These are phyloP conservation scores for Oryzias dopingdopingensis DNA, from an alignment of 2,797 vertebrate genomes.

Conservation along the genomic window DNA sequence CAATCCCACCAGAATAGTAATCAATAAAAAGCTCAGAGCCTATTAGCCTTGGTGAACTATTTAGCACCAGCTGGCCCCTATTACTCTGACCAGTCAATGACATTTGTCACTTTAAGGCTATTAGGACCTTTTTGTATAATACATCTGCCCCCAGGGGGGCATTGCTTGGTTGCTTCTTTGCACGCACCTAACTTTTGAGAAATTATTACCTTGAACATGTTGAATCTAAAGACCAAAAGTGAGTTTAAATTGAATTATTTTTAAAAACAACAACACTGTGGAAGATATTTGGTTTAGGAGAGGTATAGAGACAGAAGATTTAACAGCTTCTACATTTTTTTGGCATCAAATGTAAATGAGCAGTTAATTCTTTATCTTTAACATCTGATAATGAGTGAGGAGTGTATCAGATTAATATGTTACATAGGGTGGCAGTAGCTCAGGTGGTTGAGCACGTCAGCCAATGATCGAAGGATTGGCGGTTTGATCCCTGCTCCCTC, in stretches of 20 bases:
- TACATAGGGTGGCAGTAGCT: too few species aligned
- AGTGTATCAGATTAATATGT: too few species aligned
- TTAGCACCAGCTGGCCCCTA: constrained; percentile 73
- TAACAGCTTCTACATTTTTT: too few species aligned
- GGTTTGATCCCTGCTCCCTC: too few species aligned
- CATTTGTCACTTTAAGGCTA: constrained; percentile 78
- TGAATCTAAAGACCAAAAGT: constrained; percentile 8
- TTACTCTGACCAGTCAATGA: constrained; percentile 74
- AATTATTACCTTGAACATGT: constrained; percentile 2
- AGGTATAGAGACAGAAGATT: too few species aligned
- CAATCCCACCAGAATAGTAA: constrained; percentile 63
- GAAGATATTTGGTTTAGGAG: too few species aligned
- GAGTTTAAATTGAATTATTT: constrained; percentile 33
- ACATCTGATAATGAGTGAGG: too few species aligned
- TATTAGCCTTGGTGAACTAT: constrained; percentile 78
- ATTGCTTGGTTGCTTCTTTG: constrained; percentile 19
- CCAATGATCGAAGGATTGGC: too few species aligned
- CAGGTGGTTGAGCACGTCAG: too few species aligned
- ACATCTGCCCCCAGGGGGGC: constrained; percentile 54
- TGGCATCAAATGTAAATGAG: too few species aligned
- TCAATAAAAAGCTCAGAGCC: constrained; percentile 76
- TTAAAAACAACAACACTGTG: not conserved
- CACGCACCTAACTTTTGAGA: constrained; percentile 29
- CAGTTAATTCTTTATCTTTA: too few species aligned
- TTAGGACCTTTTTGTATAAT: constrained; percentile 72